These are phyloP conservation scores for Coracopsis vasa DNA, from an alignment of 2,113 vertebrate genomes.

Conservation along the genomic window DNA sequence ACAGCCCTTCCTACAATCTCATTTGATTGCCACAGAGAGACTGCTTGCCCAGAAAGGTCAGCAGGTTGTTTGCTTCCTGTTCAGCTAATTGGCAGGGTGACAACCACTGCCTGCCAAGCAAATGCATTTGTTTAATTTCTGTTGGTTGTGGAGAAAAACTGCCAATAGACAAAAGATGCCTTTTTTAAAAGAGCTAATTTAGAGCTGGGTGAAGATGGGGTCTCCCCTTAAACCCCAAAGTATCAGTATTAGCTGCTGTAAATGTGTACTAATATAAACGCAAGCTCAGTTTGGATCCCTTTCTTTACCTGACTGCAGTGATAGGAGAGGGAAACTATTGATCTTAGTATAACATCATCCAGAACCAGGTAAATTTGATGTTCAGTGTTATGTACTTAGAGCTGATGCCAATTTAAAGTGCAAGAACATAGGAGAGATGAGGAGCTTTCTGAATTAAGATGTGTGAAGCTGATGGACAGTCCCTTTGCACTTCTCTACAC, in stretches of 20 bases:
- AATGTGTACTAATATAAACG: neutral
- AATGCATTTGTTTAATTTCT: constrained; percentile 5
- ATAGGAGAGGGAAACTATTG: neutral
- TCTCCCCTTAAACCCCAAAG: neutral
- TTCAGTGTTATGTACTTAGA: neutral
- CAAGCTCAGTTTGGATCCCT: neutral
- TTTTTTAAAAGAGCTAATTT: neutral
- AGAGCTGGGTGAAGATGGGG: neutral
- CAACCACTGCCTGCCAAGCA: constrained; percentile 29
- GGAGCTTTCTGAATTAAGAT: neutral
- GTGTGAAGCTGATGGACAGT: neutral
- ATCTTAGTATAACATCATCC: neutral
- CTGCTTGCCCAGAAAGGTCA: neutral
- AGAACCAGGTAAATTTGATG: neutral
- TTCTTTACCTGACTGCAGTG: constrained; percentile 5
- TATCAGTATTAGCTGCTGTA: neutral
- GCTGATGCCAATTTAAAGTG: neutral
- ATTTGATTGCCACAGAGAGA: neutral
- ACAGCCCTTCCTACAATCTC: neutral
- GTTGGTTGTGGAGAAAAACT: neutral
- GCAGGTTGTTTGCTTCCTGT: constrained; percentile 45
- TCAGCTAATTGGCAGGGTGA: constrained; percentile 40
- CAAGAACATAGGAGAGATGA: neutral
- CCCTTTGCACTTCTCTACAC: neutral
- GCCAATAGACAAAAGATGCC: neutral